Evolutionary conservation across 2,113 vertebrate species (phyloP).

Genomic region (Paramormyrops kingsleyae): DNA sequence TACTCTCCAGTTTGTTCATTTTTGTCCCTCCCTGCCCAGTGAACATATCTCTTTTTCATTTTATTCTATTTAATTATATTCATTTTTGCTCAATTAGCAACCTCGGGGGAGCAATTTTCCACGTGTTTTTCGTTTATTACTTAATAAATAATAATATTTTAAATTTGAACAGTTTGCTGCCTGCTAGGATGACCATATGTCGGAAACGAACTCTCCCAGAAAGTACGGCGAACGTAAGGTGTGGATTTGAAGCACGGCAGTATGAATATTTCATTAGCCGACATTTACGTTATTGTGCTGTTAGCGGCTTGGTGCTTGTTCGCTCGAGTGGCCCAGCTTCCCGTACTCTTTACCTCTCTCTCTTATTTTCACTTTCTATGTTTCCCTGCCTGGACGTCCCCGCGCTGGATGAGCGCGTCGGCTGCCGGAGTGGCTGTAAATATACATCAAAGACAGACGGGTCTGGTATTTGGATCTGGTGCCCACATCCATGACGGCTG

Average conservation of each 20-base stretch:
- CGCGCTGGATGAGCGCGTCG: neutral
- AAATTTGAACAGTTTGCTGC: slow-evolving; percentile 30
- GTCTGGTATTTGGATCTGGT: neutral
- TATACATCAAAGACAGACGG: neutral
- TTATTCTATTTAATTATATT: neutral
- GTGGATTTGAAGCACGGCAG: neutral
- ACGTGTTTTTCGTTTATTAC: slow-evolving; percentile 17
- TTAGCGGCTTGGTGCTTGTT: neutral
- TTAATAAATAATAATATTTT: slow-evolving; percentile 30
- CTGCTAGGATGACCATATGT: neutral
- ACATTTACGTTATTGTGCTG: neutral
- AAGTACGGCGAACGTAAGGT: too few species aligned
- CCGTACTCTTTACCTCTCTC: neutral
- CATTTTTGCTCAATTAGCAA: slow-evolving; percentile 54
- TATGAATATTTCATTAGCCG: slow-evolving; percentile 12
- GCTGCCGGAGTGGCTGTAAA: neutral
- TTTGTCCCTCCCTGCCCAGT: slow-evolving; percentile 49
- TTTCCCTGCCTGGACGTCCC: neutral
- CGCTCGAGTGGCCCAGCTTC: neutral
- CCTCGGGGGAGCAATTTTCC: slow-evolving; percentile 34
- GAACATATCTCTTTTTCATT: slow-evolving; percentile 34
- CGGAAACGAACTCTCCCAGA: neutral
- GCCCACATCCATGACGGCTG: neutral
- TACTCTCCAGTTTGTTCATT: slow-evolving; percentile 58
- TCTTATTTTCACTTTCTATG: neutral